These are phyloP conservation scores for Drosophila watanabei DNA, from an alignment of 1,140 invertebrate species.

Conservation along the genomic window DNA sequence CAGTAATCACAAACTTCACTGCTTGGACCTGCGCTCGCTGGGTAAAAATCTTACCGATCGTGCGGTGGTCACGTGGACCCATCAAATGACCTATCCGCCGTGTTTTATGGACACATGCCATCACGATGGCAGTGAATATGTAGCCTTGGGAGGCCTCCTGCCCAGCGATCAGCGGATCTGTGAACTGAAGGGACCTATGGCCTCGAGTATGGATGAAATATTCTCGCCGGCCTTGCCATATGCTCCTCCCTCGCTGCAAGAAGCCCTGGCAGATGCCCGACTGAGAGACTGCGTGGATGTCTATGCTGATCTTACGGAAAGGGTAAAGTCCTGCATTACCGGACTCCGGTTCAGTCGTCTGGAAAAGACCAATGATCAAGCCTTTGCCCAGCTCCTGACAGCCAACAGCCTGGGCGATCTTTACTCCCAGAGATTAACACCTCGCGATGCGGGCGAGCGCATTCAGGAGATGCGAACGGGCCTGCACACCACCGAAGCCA, in stretches of 20 bases:
- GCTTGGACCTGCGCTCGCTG: constrained; percentile 59
- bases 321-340: constrained; percentile 49
- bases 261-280: constrained; percentile 45
- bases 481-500: constrained; percentile 39
- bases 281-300: constrained; percentile 32
- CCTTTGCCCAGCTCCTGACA: constrained; percentile 63
- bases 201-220: constrained; percentile 27
- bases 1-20: constrained; percentile 72
- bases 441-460: constrained; percentile 38
- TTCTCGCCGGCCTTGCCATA: constrained; percentile 48
- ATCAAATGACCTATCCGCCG: constrained; percentile 65
- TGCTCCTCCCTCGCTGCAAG: constrained; percentile 46
- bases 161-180: constrained; percentile 61
- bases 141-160: constrained; percentile 42
- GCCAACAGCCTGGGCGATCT: constrained; percentile 60
- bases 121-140: constrained; percentile 47
- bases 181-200: constrained; percentile 33
- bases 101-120: constrained; percentile 50
- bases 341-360: constrained; percentile 54
- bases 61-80: constrained; percentile 65
- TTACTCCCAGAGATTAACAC: constrained; percentile 47
- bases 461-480: constrained; percentile 46
- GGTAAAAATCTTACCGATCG: constrained; percentile 61
- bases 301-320: constrained; percentile 61
- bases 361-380: constrained; percentile 32